phyloP scores from a whole-genome alignment of 2,113 vertebrate genomes.

The Gavialis gangeticus region DNA sequence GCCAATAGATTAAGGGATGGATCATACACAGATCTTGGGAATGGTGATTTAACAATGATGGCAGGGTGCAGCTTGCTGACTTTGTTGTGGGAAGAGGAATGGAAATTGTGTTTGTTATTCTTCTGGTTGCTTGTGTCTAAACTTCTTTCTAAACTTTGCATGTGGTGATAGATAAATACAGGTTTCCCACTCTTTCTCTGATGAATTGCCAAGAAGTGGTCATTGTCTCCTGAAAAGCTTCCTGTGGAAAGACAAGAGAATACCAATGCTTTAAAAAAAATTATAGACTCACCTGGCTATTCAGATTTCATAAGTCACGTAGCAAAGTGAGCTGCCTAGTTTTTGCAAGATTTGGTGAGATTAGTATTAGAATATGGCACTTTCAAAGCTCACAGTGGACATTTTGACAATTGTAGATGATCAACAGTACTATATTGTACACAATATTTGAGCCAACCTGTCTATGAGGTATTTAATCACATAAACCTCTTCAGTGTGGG shows the following conservation, averaged over 20 bases:
- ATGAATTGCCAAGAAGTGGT: constrained; percentile 77
- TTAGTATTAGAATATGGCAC: not conserved
- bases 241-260: constrained; percentile 69
- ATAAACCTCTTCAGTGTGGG: not conserved
- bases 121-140: constrained; percentile 76
- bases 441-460: not conserved
- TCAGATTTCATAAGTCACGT: not conserved
- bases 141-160: constrained; percentile 80
- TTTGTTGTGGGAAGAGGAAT: constrained; percentile 61
- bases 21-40: constrained; percentile 78
- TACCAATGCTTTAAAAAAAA: not conserved
- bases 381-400: not conserved
- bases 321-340: not conserved
- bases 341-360: not conserved
- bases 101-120: constrained; percentile 72
- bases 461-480: not conserved
- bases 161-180: constrained; percentile 78
- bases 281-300: constrained; percentile 22
- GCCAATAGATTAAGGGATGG: constrained; percentile 81
- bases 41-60: constrained; percentile 77
- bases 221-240: constrained; percentile 80
- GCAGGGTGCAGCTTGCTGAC: constrained; percentile 72
- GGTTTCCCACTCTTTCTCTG: constrained; percentile 79
- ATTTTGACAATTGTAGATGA: not conserved
- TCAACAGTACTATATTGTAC: no score